Evolutionary conservation across 2,888 invertebrate genomes (phyloP).

Genomic region (Formica aserva): DNA sequence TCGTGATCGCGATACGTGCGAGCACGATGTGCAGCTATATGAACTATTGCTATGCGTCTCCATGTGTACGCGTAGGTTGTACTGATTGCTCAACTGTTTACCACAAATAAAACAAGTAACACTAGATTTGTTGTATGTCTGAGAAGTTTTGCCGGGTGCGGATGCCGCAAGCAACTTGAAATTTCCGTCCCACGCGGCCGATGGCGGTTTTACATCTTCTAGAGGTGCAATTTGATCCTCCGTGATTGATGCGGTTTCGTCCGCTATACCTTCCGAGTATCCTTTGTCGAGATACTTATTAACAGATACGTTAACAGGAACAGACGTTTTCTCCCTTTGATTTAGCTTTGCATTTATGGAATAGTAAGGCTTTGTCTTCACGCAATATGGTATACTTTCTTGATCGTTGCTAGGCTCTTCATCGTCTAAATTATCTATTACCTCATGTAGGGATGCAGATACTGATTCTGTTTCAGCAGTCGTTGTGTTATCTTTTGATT

Average conservation of each 20-base stretch:
- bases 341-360: constrained; percentile 84
- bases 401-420: constrained; percentile 81
- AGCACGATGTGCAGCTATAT: constrained; percentile 95
- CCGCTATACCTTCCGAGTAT: constrained; percentile 67
- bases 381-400: constrained; percentile 81
- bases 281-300: constrained; percentile 72
- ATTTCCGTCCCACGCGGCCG: constrained; percentile 76
- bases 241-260: constrained; percentile 63
- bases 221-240: constrained; percentile 75
- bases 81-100: constrained; percentile 95
- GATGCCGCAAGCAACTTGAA: constrained; percentile 79
- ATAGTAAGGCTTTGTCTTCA: constrained; percentile 85
- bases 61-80: constrained; percentile 95
- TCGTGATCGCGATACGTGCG: constrained; percentile 94
- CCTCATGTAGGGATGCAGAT: constrained; percentile 56
- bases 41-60: constrained; percentile 96
- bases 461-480: constrained; percentile 66
- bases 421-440: constrained; percentile 73
- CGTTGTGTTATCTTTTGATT: constrained; percentile 69
- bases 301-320: constrained; percentile 65
- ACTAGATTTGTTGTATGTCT: constrained; percentile 84
- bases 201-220: constrained; percentile 79
- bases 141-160: constrained; percentile 75
- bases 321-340: constrained; percentile 80
- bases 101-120: constrained; percentile 94